phyloP scores from a whole-genome alignment of 2,113 vertebrate species.

The Amazona guildingii region DNA sequence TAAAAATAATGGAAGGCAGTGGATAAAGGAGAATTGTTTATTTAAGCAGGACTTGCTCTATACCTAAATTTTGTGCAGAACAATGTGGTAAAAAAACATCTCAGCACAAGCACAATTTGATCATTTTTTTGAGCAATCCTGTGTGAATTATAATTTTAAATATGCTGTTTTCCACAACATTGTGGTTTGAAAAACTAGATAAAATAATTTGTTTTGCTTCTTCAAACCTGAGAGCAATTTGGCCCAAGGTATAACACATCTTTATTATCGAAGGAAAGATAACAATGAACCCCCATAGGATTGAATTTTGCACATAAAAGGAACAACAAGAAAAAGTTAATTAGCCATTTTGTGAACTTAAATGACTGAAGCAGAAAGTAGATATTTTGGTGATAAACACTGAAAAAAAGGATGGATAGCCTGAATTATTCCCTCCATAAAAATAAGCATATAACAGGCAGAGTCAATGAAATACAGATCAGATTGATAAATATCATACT shows the following conservation, averaged over 20 bases:
- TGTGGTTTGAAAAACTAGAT: background rate
- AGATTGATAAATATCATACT: background rate
- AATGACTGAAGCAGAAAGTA: background rate
- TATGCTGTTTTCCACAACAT: background rate
- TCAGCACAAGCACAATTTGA: background rate
- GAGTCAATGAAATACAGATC: background rate
- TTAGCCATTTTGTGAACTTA: background rate
- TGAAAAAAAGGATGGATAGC: background rate
- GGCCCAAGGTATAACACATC: background rate
- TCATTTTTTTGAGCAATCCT: background rate
- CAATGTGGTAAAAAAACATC: background rate
- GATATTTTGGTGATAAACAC: background rate
- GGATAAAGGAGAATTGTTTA: background rate
- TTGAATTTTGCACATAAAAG: background rate
- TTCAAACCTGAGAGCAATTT: background rate
- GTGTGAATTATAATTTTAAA: background rate
- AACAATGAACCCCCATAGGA: background rate
- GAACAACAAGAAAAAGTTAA: background rate
- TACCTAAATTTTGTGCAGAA: background rate
- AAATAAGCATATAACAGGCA: background rate
- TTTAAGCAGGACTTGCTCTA: background rate
- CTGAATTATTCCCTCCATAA: background rate
- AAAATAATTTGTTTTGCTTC: background rate
- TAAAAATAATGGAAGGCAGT: accelerated
- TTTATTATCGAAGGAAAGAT: background rate